Base-by-base conservation (phyloP, 2,113 vertebrate species). In the Myanophis thanlyinensis region DNA sequence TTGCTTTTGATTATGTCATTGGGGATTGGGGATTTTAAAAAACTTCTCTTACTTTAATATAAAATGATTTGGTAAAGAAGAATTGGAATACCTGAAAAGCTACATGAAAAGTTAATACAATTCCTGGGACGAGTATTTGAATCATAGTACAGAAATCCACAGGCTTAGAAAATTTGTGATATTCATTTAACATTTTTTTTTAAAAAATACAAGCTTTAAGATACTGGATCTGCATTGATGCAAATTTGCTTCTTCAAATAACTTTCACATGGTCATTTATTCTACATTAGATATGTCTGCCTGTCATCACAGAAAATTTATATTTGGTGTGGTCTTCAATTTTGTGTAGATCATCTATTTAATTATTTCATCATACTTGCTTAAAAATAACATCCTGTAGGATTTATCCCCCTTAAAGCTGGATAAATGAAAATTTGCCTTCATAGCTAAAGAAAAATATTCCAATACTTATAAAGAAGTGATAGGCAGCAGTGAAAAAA, bases 71-170 rank as follows among this genome's bases (percentile, higher is more conserved):
- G 54, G 54, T 85, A 92, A 92, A 86, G 59, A 85, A 53, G 59
- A 54, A 73, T 93, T 91, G 93, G 94, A 90, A 90, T 95, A 95
- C 92, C 3, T 3, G 92, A 93, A 93, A 44, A 88, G 44, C 88
- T 93, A 27, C 46, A 90, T 6, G 47, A 94, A 96, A 96, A 95
- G 95, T 95, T 94, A 48, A 94, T 95, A 73, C 92, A 93, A 89
- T 51, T 88, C 23, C 25, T 30, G 13, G 86, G 35, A 27, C n/a
- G 30, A 73, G 4, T 73, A 48, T 88, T 2, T 2, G 8, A 22
- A 18, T 87, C 49, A 89, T 91, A 73, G 40, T 47, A 80, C 48
- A 95, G 84, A 89, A 1, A 0, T 92, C 12, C 90, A 3, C 9
- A 86, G 93, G 49, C 0, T 52, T 44, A 53, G 25, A 90, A 62